Conservation (phyloP, 2,797 vertebrate genomes). For the Spea hammondii region DNA sequence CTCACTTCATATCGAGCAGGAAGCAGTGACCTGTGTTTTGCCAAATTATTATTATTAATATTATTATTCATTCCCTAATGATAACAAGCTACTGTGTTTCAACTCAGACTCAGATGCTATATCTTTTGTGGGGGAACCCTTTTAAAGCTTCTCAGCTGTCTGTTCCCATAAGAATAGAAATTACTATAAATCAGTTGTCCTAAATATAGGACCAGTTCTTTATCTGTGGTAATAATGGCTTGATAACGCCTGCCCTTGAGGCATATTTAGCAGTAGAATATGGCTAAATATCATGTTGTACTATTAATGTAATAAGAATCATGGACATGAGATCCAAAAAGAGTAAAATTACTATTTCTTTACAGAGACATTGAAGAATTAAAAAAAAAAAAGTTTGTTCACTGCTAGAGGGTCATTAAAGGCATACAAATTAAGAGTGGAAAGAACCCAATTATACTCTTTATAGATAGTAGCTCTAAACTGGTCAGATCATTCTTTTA, state of each 20-base stretch:
- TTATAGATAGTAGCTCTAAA: slow-evolving; percentile 1
- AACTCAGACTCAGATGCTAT: background rate
- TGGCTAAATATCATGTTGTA: slow-evolving; percentile 2
- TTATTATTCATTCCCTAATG: background rate
- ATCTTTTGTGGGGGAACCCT: background rate
- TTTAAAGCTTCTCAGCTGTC: no score
- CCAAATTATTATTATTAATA: background rate
- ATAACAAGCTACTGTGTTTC: background rate
- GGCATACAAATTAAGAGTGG: slow-evolving; percentile 2
- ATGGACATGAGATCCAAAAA: background rate
- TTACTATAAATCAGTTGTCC: background rate
- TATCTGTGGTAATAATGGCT: slow-evolving; percentile 10
- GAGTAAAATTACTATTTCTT: background rate
- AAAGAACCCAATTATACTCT: slow-evolving; percentile 3
- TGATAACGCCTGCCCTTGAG: slow-evolving; percentile 21
- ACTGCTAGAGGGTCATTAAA: slow-evolving; percentile 7
- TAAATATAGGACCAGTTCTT: slow-evolving; percentile 8
- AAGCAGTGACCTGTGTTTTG: background rate
- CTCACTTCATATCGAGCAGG: no score
- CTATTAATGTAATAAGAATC: background rate
- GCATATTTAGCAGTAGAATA: slow-evolving; percentile 9
- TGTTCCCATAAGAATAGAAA: no score
- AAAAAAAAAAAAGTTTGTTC: background rate
- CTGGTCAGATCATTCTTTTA: background rate
- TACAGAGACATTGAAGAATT: slow-evolving; percentile 3